These are phyloP conservation scores for Peromyscus aztecus DNA, from an alignment of 2,797 vertebrate genomes.

Conservation along the genomic window DNA sequence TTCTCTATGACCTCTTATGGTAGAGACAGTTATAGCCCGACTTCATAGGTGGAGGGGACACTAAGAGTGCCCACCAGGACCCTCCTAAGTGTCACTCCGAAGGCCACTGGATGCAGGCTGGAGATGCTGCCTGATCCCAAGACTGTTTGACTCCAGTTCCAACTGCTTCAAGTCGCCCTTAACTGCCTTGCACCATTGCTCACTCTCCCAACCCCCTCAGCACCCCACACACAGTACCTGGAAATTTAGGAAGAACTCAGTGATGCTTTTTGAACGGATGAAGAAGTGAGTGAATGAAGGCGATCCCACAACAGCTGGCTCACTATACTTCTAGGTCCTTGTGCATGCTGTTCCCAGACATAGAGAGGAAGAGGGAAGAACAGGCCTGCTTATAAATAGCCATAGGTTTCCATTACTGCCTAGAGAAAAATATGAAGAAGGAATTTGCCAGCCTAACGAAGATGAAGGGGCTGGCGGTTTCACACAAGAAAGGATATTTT, in stretches of 20 bases:
- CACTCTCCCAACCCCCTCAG: background rate
- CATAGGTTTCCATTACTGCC: constrained; percentile 11
- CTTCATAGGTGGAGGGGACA: background rate
- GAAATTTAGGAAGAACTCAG: background rate
- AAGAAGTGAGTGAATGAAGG: too few species aligned
- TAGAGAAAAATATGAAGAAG: constrained; percentile 7
- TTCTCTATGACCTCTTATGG: background rate
- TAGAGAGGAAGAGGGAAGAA: background rate
- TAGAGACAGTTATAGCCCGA: background rate
- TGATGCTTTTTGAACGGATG: background rate
- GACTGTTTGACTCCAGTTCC: background rate
- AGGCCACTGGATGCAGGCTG: background rate
- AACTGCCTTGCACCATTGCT: background rate
- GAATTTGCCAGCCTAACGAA: constrained; percentile 4
- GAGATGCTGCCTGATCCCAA: background rate
- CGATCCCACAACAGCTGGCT: background rate
- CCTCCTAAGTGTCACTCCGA: background rate
- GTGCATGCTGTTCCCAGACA: background rate
- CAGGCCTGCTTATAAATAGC: background rate
- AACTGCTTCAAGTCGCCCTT: background rate
- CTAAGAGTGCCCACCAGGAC: background rate
- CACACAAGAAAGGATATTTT: constrained; percentile 49
- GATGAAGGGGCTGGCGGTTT: constrained; percentile 51
- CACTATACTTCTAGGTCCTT: background rate
- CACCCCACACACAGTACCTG: background rate